These are phyloP conservation scores for Cinara cedri DNA, from an alignment of 2,888 invertebrate species.

Conservation along the genomic window DNA sequence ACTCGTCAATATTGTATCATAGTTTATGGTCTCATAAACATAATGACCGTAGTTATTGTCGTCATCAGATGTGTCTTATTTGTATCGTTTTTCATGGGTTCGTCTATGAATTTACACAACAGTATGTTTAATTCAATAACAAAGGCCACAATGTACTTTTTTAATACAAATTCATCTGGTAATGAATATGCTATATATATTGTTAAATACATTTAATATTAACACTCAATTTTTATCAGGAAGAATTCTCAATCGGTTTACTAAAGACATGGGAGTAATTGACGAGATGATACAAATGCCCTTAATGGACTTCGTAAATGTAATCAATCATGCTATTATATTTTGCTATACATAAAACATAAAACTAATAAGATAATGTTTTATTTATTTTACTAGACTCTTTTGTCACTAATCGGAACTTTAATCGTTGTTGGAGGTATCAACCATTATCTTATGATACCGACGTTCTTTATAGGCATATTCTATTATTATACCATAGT, in stretches of 20 bases:
- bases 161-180: slow-evolving; percentile 85
- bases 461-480: slow-evolving; percentile 67
- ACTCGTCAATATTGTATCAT: slow-evolving; percentile 63
- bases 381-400: not conserved
- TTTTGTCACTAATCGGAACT: not conserved
- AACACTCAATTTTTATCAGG: slow-evolving; percentile 18
- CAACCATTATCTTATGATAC: slow-evolving; percentile 65
- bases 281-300: slow-evolving; percentile 31
- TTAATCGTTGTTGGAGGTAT: slow-evolving; percentile 65
- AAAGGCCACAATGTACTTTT: slow-evolving; percentile 82
- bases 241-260: slow-evolving; percentile 57
- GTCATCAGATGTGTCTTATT: slow-evolving; percentile 71
- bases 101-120: slow-evolving; percentile 80
- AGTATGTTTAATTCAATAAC: slow-evolving; percentile 83
- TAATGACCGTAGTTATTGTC: slow-evolving; percentile 65
- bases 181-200: slow-evolving; percentile 58
- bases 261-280: slow-evolving; percentile 57
- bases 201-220: no score
- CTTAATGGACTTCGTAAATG: slow-evolving; percentile 35
- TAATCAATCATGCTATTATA: not conserved
- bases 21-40: slow-evolving; percentile 69
- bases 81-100: slow-evolving; percentile 78
- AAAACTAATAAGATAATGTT: no score
- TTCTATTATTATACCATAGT: slow-evolving; percentile 70
- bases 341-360: no score